A percentile compares a stretch with the other conserved stretches of the same genome.
Conservation (phyloP, 2,797 vertebrate genomes). For the Alectoris magna region DNA sequence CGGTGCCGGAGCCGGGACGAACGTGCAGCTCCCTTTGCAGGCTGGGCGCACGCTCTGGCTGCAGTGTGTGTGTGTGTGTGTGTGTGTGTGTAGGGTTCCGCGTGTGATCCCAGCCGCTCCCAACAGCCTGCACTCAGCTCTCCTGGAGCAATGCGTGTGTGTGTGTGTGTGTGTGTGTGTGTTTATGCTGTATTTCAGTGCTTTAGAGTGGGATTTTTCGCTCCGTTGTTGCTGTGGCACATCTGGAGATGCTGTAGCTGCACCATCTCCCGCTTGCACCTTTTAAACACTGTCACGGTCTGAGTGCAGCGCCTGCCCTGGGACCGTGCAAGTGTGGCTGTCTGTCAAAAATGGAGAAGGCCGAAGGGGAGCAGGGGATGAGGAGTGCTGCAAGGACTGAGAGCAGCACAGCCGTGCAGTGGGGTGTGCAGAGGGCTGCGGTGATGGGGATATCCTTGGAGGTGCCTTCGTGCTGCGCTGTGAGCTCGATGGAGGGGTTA, state of each 20-base stretch:
- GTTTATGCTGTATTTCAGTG: not conserved
- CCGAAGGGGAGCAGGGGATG: not conserved
- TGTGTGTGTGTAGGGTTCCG: not conserved
- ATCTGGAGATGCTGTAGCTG: not conserved
- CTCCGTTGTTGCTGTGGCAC: not conserved
- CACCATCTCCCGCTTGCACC: not conserved
- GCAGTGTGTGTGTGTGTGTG: not conserved
- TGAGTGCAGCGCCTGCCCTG: not conserved
- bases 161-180: no score
- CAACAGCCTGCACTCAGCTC: not conserved
- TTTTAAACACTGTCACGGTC: rapidly evolving
- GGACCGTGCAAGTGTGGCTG: not conserved
- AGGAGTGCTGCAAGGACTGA: not conserved
- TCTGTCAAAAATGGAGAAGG: not conserved
- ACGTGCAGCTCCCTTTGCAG: constrained; percentile 8
- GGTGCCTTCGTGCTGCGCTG: rapidly evolving
- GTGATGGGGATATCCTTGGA: not conserved
- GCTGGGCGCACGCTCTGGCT: not conserved
- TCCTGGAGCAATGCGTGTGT: not conserved
- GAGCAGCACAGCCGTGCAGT: not conserved
- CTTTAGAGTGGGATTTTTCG: not conserved
- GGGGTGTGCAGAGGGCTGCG: not conserved
- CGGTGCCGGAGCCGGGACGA: not conserved
- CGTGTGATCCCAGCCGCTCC: not conserved
- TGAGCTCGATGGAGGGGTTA: not conserved